These are phyloP conservation scores for Austrolebias charrua DNA, from an alignment of 2,797 vertebrate species.

Conservation along the genomic window DNA sequence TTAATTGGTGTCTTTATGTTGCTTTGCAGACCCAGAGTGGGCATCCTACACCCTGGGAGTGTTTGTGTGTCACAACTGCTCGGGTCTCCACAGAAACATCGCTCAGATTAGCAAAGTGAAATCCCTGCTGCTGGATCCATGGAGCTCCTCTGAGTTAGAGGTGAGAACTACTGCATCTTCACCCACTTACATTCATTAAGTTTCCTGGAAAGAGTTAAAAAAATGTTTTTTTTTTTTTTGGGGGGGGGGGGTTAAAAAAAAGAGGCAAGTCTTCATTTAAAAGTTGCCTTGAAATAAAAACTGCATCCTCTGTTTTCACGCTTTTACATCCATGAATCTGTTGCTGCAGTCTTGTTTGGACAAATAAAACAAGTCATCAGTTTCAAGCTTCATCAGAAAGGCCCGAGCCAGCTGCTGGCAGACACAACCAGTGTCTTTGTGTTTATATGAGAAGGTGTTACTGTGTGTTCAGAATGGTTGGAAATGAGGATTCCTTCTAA, in stretches of 20 bases:
- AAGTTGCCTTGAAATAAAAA: conserved; percentile 4
- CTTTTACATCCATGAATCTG: neutral
- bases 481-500: neutral
- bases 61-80: conserved; percentile 90
- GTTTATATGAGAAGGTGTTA: neutral
- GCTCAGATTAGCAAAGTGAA: conserved; percentile 91
- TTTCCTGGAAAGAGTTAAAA: neutral
- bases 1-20: conserved; percentile 11
- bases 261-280: neutral
- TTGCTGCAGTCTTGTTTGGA: conserved; percentile 2
- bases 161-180: conserved; percentile 59
- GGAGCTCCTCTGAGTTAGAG: conserved; percentile 87
- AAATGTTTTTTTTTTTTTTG: too few relatives aligned
- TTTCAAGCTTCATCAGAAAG: conserved; percentile 33
- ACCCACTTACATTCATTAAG: neutral
- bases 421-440: conserved; percentile 41
- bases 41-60: conserved; percentile 90
- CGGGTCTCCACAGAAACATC: conserved; percentile 88
- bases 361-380: conserved; percentile 29
- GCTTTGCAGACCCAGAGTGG: conserved; percentile 86
- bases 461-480: conserved; percentile 1
- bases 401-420: conserved; percentile 51
- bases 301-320: neutral
- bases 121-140: conserved; percentile 86
- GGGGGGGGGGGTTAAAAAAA: too few relatives aligned